A percentile compares a stretch with the other conserved stretches of the same genome.
phyloP scores from a whole-genome alignment of 2,888 invertebrate species.

The Eristalinus sepulchralis region DNA sequence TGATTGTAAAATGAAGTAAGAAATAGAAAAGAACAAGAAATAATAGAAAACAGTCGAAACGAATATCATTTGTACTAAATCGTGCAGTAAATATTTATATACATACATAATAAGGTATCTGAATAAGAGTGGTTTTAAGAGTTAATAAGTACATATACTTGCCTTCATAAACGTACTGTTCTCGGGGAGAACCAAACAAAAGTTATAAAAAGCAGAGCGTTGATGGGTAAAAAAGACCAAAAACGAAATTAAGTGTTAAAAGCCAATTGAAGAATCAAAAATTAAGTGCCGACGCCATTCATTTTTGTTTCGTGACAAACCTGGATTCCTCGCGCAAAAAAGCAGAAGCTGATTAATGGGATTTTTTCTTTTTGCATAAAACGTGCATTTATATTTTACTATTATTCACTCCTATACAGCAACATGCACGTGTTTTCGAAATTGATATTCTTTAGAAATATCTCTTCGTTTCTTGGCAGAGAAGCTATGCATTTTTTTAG shows the following conservation, averaged over 20 bases:
- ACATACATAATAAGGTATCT: not conserved
- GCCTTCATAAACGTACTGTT: conserved; percentile 34
- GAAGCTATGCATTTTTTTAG: too few relatives aligned
- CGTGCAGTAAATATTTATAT: conserved; percentile 41
- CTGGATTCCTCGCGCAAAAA: conserved; percentile 32
- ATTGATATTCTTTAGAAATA: not conserved
- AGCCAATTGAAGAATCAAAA: conserved; percentile 63
- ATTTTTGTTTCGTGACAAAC: conserved; percentile 18
- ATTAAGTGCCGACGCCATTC: conserved; percentile 60
- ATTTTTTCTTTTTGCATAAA: not conserved
- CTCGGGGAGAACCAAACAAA: conserved; percentile 31
- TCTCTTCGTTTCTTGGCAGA: not conserved
- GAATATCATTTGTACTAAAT: conserved; percentile 60
- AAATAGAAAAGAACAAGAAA: not conserved
- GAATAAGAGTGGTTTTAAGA: conserved; percentile 69
- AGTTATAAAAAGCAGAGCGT: conserved; percentile 53
- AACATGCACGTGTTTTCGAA: not conserved
- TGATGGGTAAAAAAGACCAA: conserved; percentile 35
- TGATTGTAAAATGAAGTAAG: conserved; percentile 12
- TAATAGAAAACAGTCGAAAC: conserved; percentile 54
- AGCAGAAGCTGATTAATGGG: conserved; percentile 37
- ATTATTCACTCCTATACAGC: not conserved
- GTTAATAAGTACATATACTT: conserved; percentile 59
- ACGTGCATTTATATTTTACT: not conserved
- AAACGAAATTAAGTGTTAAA: conserved; percentile 30